Conservation (phyloP, 2,888 invertebrate species). For the Tortrix viridana region DNA sequence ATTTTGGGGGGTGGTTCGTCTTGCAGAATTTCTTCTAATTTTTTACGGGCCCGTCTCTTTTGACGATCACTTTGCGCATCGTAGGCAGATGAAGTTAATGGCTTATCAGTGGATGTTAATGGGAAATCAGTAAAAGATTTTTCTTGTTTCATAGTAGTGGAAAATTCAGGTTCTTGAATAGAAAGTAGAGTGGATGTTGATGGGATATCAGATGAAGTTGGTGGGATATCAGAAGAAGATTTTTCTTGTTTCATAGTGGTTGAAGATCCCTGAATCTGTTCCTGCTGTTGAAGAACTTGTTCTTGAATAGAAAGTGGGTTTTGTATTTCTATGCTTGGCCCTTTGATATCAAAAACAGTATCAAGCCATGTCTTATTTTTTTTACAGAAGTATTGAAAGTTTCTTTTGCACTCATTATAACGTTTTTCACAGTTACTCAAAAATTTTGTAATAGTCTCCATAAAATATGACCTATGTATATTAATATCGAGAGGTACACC, state of each 20-base stretch:
- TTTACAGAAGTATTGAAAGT: too few species aligned
- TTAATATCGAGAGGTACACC: too few species aligned
- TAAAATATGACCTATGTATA: too few species aligned
- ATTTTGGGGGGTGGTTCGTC: background rate
- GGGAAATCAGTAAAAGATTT: conserved; percentile 12
- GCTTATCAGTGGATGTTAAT: conserved; percentile 11
- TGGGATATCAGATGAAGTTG: conserved; percentile 1
- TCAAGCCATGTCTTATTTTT: too few species aligned
- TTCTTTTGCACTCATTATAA: too few species aligned
- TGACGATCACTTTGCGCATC: background rate
- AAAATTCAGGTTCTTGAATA: conserved; percentile 15
- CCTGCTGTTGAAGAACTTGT: too few species aligned
- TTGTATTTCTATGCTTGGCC: too few species aligned
- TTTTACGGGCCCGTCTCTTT: conserved; percentile 3
- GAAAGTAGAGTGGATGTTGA: conserved; percentile 2
- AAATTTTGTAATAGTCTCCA: too few species aligned
- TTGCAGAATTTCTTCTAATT: background rate
- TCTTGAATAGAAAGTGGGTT: conserved; percentile 13
- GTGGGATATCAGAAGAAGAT: conserved; percentile 9
- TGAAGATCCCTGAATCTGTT: too few species aligned
- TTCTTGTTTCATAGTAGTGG: conserved; percentile 13
- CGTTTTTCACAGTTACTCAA: too few species aligned
- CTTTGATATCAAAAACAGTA: too few species aligned
- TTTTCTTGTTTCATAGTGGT: conserved; percentile 15
- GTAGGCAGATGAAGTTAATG: conserved; percentile 7